Conservation (phyloP, 2,888 invertebrate species). For the Formica aserva region DNA sequence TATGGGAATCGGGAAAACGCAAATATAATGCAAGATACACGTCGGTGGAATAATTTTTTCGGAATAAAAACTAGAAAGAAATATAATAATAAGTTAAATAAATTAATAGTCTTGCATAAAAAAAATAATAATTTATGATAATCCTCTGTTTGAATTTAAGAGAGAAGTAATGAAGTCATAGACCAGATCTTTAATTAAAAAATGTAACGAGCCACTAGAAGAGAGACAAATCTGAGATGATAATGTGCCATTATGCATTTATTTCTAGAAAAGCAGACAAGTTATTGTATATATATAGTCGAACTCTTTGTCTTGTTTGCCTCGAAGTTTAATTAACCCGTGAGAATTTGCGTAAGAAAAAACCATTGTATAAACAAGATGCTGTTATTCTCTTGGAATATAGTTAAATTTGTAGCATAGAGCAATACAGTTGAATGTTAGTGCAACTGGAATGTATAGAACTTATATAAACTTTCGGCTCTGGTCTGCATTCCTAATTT, state of each 20-base stretch:
- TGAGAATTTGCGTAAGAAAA: slow-evolving; percentile 22
- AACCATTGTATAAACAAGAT: neutral
- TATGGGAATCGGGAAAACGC: neutral
- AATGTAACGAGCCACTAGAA: slow-evolving; percentile 10
- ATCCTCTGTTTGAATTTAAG: neutral
- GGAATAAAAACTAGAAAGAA: neutral
- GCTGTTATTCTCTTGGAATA: neutral
- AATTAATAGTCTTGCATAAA: neutral
- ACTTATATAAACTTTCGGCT: neutral
- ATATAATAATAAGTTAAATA: neutral
- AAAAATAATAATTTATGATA: neutral
- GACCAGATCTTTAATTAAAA: slow-evolving; percentile 23
- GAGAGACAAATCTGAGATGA: slow-evolving; percentile 2
- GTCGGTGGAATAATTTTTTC: neutral
- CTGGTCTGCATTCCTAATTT: neutral
- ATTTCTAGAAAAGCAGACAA: neutral
- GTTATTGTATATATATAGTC: neutral
- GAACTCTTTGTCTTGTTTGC: neutral
- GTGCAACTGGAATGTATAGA: slow-evolving; percentile 4
- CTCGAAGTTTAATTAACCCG: slow-evolving; percentile 41
- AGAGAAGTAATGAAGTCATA: neutral
- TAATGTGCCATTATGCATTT: neutral
- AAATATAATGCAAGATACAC: neutral
- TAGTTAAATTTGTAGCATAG: slow-evolving; percentile 3
- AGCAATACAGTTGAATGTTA: slow-evolving; percentile 3